Evolutionary conservation across 1,140 invertebrate genomes (phyloP).

Genomic region (Eubasilissa regina): DNA sequence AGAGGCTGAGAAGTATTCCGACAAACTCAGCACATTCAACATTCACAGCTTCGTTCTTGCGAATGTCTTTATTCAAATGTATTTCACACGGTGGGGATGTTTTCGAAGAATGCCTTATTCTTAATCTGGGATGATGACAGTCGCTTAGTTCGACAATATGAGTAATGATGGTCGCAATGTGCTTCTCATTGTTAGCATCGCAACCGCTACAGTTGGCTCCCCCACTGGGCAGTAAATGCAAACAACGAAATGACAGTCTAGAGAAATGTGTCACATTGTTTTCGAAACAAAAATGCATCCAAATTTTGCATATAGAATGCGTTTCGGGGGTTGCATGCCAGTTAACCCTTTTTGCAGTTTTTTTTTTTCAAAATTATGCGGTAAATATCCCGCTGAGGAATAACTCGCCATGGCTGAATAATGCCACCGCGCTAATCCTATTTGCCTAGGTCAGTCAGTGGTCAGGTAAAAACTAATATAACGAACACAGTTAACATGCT

Average conservation of each 20-base stretch:
- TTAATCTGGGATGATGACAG: conserved; percentile 25
- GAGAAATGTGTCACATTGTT: conserved; percentile 50
- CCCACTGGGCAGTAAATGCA: conserved; percentile 12
- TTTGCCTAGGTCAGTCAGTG: conserved; percentile 3
- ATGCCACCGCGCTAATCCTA: conserved; percentile 39
- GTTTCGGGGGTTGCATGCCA: neutral
- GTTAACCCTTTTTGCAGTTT: neutral
- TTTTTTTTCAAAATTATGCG: conserved; percentile 18
- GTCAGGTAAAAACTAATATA: neutral
- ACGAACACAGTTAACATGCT: no score
- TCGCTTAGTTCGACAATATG: conserved; percentile 44
- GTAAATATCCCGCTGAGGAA: conserved; percentile 40
- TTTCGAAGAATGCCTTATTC: conserved; percentile 16
- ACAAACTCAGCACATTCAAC: no score
- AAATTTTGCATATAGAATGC: conserved; percentile 19
- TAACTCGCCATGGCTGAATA: conserved; percentile 10
- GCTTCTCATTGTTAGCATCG: conserved; percentile 35
- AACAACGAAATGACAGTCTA: conserved; percentile 8
- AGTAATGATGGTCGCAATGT: conserved; percentile 35
- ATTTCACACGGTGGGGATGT: conserved; percentile 37
- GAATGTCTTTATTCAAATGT: neutral
- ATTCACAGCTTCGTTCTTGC: no score
- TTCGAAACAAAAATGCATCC: conserved; percentile 34
- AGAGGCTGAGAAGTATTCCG: no score
- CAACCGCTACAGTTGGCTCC: neutral